A percentile compares a stretch with the other conserved stretches of the same genome.
Conservation (phyloP, 23 tunicate genomes). For the Pegea sp. region DNA sequence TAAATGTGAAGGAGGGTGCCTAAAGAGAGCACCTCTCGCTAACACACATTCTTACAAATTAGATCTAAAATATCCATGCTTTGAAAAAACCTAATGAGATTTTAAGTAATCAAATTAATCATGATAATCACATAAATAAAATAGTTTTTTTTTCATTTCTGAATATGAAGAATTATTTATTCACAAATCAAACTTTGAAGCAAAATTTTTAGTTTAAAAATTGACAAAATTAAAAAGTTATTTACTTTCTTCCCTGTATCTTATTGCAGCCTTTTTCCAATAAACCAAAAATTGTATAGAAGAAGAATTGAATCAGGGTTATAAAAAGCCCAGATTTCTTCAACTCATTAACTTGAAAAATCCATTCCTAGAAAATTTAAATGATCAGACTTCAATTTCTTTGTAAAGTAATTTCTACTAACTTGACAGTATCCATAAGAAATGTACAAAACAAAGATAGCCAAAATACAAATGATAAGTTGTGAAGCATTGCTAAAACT, state of each 20-base stretch:
- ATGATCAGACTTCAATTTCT: neutral
- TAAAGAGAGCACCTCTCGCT: too few species aligned
- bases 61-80: neutral
- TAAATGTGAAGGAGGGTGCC: too few species aligned
- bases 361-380: slow-evolving; percentile 38
- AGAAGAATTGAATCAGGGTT: slow-evolving; percentile 44
- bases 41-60: too few species aligned
- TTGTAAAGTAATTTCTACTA: neutral
- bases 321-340: slow-evolving; percentile 42
- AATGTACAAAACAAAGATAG: slow-evolving; percentile 22
- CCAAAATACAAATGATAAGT: slow-evolving; percentile 14
- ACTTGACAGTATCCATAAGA: slow-evolving; percentile 63
- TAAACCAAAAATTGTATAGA: slow-evolving; percentile 57
- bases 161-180: too few species aligned
- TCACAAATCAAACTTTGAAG: too few species aligned
- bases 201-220: neutral
- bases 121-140: too few species aligned
- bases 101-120: too few species aligned
- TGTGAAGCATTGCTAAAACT: slow-evolving; percentile 2
- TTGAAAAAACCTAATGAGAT: too few species aligned
- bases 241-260: slow-evolving; percentile 14
- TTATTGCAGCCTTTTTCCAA: slow-evolving; percentile 7
- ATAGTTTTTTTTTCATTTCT: too few species aligned
- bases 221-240: neutral
- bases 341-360: slow-evolving; percentile 25